Evolutionary conservation across 2,888 invertebrate genomes (phyloP), one percentile per base, ranked within the genome.

Genomic region (Acrobasis repandana): DNA sequence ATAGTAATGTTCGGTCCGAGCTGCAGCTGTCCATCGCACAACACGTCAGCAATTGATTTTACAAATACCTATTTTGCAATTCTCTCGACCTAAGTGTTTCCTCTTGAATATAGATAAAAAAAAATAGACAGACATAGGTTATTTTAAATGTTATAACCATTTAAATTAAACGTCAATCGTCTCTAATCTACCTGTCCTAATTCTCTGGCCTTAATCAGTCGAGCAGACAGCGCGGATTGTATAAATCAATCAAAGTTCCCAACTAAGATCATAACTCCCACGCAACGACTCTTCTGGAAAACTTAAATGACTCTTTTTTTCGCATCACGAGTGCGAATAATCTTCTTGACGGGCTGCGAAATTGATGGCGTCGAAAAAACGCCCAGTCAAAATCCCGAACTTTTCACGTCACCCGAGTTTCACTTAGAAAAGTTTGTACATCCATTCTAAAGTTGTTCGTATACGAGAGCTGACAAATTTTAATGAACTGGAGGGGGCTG

Each of bases 261-360:
- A 91, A 91, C 90, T 86, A 90, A 88, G 85, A 90, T 90, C 89
- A 90, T 90, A 92, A 90, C 85, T 90, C 84, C 80, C 72, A 79
- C 82, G 83, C 84, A 88, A 88, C 86, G 90, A 85, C 84, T 87
- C 83, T 83, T 80, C 79, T 80, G 78, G 77, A 84, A 88, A 91
- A 90, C 89, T 91, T 92, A 91, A 92, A 92, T 91, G 89, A 90
- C 90, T 85, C 88, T 90, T 90, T 87, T 90, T 90, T 90, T 88
- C 89, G 90, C 85, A 83, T 88, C 84, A 84, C 83, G 86, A 90
- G 91, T 90, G 92, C 86, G 90, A 92, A 92, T 90, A 91, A 91
- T 91, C 92, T 91, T 90, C 92, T 80, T 90, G 92, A 92, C 92
- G 90, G 86, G 79, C 84, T 85, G 88, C 82, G 88, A 88, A 92